phyloP scores from a whole-genome alignment of 2,113 vertebrate genomes.

The Ameiurus melas region DNA sequence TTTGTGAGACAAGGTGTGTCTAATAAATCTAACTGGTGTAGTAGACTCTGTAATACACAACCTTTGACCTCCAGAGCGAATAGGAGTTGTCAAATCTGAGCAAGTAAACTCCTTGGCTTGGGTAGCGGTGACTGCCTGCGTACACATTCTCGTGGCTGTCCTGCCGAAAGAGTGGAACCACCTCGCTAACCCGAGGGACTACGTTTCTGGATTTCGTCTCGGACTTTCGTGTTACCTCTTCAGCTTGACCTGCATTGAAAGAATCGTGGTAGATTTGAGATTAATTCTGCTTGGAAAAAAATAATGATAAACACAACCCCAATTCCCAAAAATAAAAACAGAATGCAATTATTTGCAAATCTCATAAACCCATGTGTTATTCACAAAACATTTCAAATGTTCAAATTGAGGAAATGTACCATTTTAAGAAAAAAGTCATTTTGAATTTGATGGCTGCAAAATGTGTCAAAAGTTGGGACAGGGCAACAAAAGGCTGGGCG shows the following conservation, averaged over 20 bases:
- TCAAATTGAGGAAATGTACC: too few species aligned
- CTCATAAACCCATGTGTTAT: too few species aligned
- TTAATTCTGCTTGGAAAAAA: not conserved
- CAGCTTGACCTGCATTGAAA: constrained; percentile 64
- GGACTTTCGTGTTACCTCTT: constrained; percentile 81
- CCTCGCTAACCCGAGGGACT: constrained; percentile 87
- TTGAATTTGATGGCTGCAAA: too few species aligned
- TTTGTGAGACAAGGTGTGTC: not conserved
- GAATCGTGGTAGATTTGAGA: not conserved
- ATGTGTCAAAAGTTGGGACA: too few species aligned
- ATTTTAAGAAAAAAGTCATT: too few species aligned
- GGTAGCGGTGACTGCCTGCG: constrained; percentile 97
- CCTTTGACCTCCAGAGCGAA: constrained; percentile 97
- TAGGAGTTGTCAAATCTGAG: constrained; percentile 99
- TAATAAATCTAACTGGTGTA: constrained; percentile 88
- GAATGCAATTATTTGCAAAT: too few species aligned
- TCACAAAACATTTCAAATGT: too few species aligned
- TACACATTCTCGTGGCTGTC: constrained; percentile 99
- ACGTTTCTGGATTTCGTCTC: constrained; percentile 85
- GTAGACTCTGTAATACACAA: constrained; percentile 99
- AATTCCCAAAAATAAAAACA: too few species aligned
- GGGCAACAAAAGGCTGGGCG: too few species aligned
- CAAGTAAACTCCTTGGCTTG: constrained; percentile 93
- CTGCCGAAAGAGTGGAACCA: constrained; percentile 96
- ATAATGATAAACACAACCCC: not conserved